Evolutionary conservation across 2,113 vertebrate genomes (phyloP).

Genomic region (Lynx canadensis): DNA sequence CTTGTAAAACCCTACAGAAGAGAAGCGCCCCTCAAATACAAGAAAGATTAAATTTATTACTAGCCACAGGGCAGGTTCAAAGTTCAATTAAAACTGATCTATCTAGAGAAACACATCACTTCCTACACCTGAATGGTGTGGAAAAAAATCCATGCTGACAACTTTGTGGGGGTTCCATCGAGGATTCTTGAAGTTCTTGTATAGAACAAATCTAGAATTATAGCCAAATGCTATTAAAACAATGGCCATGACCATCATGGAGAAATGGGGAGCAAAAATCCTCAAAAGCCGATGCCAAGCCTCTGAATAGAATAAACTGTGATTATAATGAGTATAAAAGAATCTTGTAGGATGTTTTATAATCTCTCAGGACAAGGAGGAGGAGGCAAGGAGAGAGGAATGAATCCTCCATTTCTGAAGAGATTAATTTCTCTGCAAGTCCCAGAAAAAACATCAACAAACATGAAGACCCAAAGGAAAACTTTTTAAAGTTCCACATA

Average conservation of each 20-base stretch:
- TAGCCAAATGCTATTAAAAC: not conserved
- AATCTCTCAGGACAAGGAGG: not conserved
- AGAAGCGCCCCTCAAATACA: not conserved
- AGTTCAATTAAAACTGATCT: constrained; percentile 46
- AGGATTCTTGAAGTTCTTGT: not conserved
- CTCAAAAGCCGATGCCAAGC: not conserved
- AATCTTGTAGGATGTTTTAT: not conserved
- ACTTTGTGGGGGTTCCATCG: not conserved
- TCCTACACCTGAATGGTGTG: not conserved
- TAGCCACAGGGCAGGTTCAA: not conserved
- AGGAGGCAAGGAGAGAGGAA: not conserved
- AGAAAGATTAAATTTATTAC: constrained; percentile 21
- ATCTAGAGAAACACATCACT: not conserved
- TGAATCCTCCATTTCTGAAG: not conserved
- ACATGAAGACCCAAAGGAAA: constrained; percentile 4
- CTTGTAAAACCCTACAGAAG: not conserved
- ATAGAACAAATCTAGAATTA: constrained; percentile 28
- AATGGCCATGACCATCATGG: constrained; percentile 10
- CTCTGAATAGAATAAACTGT: not conserved
- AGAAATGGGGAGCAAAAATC: not conserved
- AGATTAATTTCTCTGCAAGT: constrained; percentile 45
- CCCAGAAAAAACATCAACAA: constrained; percentile 45
- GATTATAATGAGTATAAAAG: not conserved
- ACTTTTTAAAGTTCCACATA: constrained; percentile 1
- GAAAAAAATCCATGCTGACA: not conserved